Percentiles rank a stretch among this genome's conserved stretches.
Evolutionary conservation across 2,888 invertebrate genomes (phyloP).

Genomic region (Nymphalis urticae): DNA sequence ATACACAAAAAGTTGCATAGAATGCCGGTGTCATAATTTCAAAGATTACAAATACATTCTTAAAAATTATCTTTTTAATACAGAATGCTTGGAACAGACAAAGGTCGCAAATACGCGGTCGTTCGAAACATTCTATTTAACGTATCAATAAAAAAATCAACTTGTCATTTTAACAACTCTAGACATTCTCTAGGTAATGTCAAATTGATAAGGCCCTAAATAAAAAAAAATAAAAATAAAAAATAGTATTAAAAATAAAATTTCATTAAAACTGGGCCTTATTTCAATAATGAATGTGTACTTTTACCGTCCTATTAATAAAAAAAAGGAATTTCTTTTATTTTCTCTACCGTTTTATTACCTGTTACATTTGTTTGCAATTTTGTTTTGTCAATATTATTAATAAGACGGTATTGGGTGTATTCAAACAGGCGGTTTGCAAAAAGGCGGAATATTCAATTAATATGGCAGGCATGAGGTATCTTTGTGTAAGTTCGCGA

Average conservation of each 20-base stretch:
- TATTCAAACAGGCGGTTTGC: slow-evolving; percentile 9
- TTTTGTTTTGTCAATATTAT: slow-evolving; percentile 9
- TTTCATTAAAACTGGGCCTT: slow-evolving; percentile 31
- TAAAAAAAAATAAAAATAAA: slow-evolving; percentile 38
- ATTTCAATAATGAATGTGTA: slow-evolving; percentile 19
- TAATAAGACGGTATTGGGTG: slow-evolving; percentile 16
- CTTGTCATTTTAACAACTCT: slow-evolving; percentile 78
- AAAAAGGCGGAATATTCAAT: slow-evolving; percentile 26
- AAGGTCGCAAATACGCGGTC: slow-evolving; percentile 26
- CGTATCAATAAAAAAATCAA: slow-evolving; percentile 50
- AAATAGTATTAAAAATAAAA: slow-evolving; percentile 38
- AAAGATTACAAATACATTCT: slow-evolving; percentile 47
- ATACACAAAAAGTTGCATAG: slow-evolving; percentile 53
- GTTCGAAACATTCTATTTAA: slow-evolving; percentile 19
- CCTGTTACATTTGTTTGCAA: neutral
- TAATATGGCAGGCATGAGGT: slow-evolving; percentile 34
- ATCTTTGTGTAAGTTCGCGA: slow-evolving; percentile 20
- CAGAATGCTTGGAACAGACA: slow-evolving; percentile 35
- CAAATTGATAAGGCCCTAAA: slow-evolving; percentile 63
- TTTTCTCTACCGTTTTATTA: neutral
- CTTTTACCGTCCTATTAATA: slow-evolving; percentile 21
- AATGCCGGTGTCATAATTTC: slow-evolving; percentile 53
- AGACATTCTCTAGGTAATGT: slow-evolving; percentile 77
- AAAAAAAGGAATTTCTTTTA: slow-evolving; percentile 6
- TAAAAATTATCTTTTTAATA: slow-evolving; percentile 40